These are phyloP conservation scores for Heliopora coerulea DNA, from an alignment of 92 coral and sea anemone species.

Conservation along the genomic window DNA sequence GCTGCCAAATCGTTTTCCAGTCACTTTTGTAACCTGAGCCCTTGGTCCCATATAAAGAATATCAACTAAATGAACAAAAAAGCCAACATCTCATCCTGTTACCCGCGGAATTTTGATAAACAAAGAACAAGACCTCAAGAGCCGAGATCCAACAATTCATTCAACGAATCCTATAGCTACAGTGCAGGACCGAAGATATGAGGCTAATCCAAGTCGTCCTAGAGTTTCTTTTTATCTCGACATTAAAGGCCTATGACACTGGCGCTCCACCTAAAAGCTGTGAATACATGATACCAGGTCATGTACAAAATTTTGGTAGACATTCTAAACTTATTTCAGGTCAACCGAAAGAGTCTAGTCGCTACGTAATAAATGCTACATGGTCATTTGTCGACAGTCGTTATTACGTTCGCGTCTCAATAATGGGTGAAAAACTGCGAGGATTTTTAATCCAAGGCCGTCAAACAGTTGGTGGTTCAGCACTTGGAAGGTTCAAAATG, in stretches of 20 bases:
- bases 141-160: too few relatives aligned
- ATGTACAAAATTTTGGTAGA: not conserved
- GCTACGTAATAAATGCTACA: constrained; percentile 6
- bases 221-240: not conserved
- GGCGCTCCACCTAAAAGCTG: not conserved
- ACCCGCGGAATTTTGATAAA: too few relatives aligned
- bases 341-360: not conserved
- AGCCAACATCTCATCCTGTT: too few relatives aligned
- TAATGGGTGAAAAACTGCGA: not conserved
- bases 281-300: not conserved
- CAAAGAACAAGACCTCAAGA: too few relatives aligned
- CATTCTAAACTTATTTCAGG: not conserved
- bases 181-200: too few relatives aligned
- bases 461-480: not conserved
- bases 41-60: too few relatives aligned
- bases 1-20: too few relatives aligned
- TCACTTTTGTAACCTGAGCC: too few relatives aligned
- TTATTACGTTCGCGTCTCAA: constrained; percentile 15
- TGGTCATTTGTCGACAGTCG: not conserved
- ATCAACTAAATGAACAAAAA: too few relatives aligned
- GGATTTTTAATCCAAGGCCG: constrained; percentile 38
- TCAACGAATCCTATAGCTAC: too few relatives aligned
- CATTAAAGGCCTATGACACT: not conserved
- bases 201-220: not conserved
- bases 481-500: constrained; percentile 10